Percentiles rank a stretch among this genome's conserved stretches.
phyloP scores from a whole-genome alignment of 1,140 invertebrate species.

The Drosophila kepulauana region DNA sequence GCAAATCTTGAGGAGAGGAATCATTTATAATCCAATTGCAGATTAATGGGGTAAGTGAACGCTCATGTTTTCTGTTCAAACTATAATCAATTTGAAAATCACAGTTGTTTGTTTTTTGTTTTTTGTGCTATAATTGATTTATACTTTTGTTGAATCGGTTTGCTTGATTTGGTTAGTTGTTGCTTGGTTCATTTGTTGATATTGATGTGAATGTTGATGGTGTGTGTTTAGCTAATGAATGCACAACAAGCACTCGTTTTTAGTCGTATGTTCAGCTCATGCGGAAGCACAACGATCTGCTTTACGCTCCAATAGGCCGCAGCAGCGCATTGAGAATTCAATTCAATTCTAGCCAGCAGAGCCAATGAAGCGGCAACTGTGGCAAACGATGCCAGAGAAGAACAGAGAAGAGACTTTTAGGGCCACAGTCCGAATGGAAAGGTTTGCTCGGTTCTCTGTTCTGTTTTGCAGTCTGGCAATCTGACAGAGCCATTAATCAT shows the following conservation, averaged over 20 bases:
- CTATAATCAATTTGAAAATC: constrained; percentile 17
- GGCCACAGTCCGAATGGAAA: constrained; percentile 22
- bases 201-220: constrained; percentile 3
- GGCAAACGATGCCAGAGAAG: constrained; percentile 2
- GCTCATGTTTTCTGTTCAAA: neutral
- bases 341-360: constrained; percentile 40
- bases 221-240: constrained; percentile 31
- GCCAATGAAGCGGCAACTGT: constrained; percentile 75
- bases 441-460: constrained; percentile 1
- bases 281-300: constrained; percentile 57
- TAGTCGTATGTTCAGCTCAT: constrained; percentile 18
- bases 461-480: constrained; percentile 34
- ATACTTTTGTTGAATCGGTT: neutral
- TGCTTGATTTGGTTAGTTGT: constrained; percentile 3
- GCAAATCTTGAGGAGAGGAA: neutral
- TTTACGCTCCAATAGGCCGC: constrained; percentile 77
- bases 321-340: constrained; percentile 66
- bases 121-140: constrained; percentile 2
- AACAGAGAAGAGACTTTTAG: constrained; percentile 12
- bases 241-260: neutral
- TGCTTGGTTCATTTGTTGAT: constrained; percentile 10
- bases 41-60: constrained; percentile 10
- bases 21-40: neutral
- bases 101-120: neutral
- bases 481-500: constrained; percentile 75